Evolutionary conservation across 2,888 invertebrate species (phyloP).

Genomic region (Amphimallon solstitiale): DNA sequence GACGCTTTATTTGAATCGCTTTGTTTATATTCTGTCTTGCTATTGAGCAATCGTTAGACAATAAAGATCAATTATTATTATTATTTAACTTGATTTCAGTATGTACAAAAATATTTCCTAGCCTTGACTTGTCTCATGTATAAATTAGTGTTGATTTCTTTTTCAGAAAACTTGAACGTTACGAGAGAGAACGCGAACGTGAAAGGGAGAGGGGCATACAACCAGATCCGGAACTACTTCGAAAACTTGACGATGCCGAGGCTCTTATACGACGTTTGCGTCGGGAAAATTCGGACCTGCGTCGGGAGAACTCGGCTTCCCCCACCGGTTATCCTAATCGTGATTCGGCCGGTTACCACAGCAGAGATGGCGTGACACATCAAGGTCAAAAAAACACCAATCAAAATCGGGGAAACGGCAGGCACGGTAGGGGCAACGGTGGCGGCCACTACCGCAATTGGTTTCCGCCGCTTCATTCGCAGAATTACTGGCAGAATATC

Average conservation of each 20-base stretch:
- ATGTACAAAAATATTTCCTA: too few species aligned
- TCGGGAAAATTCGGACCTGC: constrained; percentile 76
- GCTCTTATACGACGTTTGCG: constrained; percentile 74
- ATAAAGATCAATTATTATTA: too few species aligned
- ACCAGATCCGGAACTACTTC: constrained; percentile 67
- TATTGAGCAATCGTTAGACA: too few species aligned
- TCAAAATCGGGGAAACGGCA: constrained; percentile 60
- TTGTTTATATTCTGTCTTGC: too few species aligned
- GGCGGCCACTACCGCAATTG: constrained; percentile 64
- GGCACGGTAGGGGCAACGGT: constrained; percentile 56
- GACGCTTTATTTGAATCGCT: too few species aligned
- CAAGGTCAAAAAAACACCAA: constrained; percentile 57
- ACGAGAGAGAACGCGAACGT: constrained; percentile 61
- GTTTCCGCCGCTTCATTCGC: constrained; percentile 70
- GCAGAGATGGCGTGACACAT: constrained; percentile 58
- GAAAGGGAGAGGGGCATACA: constrained; percentile 59
- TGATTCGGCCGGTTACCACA: constrained; percentile 42
- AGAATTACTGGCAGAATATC: constrained; percentile 67
- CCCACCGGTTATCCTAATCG: constrained; percentile 35
- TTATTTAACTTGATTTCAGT: too few species aligned
- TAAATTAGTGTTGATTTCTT: constrained; percentile 5
- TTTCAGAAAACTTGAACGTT: constrained; percentile 63
- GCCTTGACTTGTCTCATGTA: too few species aligned
- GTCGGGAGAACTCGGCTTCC: constrained; percentile 66
- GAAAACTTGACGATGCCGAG: constrained; percentile 76